A percentile compares a stretch with the other conserved stretches of the same genome.
These are phyloP conservation scores for Halcyon smyrnensis DNA, from an alignment of 2,797 vertebrate genomes.

Conservation along the genomic window DNA sequence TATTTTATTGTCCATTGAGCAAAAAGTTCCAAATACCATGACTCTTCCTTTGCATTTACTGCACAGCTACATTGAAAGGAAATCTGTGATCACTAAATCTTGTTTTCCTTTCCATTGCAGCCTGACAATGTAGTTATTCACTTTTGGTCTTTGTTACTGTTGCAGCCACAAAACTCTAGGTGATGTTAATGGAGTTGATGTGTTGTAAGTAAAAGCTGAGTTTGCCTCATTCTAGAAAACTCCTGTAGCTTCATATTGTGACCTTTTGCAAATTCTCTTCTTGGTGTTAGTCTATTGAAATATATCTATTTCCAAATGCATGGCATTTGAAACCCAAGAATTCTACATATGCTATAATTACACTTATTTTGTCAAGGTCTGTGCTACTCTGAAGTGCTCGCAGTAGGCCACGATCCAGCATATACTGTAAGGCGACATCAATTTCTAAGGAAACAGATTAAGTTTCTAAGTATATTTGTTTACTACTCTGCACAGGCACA, in stretches of 20 bases:
- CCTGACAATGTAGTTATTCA: background rate
- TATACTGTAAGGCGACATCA: background rate
- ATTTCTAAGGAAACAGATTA: conserved; percentile 9
- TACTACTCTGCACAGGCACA: background rate
- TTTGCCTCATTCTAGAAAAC: background rate
- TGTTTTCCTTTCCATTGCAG: background rate
- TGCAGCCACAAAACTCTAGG: background rate
- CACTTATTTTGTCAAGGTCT: background rate
- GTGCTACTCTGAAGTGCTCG: background rate
- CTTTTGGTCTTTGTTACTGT: background rate
- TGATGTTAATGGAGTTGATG: background rate
- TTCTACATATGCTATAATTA: background rate
- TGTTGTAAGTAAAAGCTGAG: background rate
- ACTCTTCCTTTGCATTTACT: background rate
- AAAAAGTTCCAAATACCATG: background rate
- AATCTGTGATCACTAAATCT: rapidly evolving
- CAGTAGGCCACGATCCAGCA: background rate
- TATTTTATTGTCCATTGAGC: background rate
- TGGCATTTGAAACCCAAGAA: conserved; percentile 30
- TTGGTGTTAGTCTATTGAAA: background rate
- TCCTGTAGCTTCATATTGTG: background rate
- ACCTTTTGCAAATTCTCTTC: conserved; percentile 2
- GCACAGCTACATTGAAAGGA: background rate
- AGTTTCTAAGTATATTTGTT: background rate
- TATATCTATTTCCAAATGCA: background rate